Base-by-base conservation (phyloP, 2,113 vertebrate species). In the Sebastes schlegelii region DNA sequence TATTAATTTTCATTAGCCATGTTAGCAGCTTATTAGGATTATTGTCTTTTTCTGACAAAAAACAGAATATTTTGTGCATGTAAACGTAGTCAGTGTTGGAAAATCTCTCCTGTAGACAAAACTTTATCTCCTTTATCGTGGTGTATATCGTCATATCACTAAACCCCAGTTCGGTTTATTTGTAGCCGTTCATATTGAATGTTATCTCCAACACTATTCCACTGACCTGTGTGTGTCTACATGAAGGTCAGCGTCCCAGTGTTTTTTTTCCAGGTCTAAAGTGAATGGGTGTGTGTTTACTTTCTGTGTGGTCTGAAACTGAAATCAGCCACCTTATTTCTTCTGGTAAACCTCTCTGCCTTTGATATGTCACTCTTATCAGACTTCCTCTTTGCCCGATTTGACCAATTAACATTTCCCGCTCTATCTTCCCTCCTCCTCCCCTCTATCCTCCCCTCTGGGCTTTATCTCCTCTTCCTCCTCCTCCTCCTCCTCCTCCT, bases 341-440 rank as follows among this genome's bases (percentile, higher is more conserved):
- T 70, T 63, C 77, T 45, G 58, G 23, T 80, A 52, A 45, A 60
- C 73, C 60, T 77, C 57, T 76, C 61, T 79, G 68, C 65, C 74
- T 86, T 46, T 84, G 7, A 80, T 58, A 65, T 66, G 55, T 55
- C 86, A 79, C 26, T 85, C 26, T 82, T 84, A 72, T 87, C 49
- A 52, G 16, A 80, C 57, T 80, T 79, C 69, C 68, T 70, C 60
- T 77, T 63, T 86, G 49, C 82, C 79, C 65, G 26, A 62, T 75
- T 86, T 83, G 61, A 83, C 79, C 73, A 16, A 86, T 89, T 92
- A 92, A 93, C 87, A 86, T 90, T 84, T 89, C 91, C 88, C 43
- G 45, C 90, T 93, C 77, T 92, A 79, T 91, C 68, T 85, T 71
- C 80, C 82, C 86, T 57, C 77, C 60, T 46, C 75, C 63, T 64